phyloP scores from a whole-genome alignment of 2,797 vertebrate species.

The Steatocranus sp. region DNA sequence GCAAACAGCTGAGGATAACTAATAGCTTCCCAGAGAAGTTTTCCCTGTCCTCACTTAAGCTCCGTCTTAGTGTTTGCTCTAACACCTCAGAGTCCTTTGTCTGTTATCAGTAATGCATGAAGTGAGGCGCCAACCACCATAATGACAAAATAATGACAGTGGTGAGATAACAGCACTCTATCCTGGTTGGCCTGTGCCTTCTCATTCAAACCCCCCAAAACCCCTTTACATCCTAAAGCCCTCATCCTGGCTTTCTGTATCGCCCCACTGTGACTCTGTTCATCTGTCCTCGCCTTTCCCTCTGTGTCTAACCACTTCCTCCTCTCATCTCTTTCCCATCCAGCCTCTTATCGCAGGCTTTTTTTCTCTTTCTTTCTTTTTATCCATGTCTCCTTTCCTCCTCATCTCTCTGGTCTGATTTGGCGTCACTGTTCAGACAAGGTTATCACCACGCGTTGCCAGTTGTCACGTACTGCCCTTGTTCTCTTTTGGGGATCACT shows the following conservation, averaged over 20 bases:
- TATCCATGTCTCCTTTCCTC: constrained; percentile 13
- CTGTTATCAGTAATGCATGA: constrained; percentile 64
- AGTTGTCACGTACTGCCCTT: constrained; percentile 44
- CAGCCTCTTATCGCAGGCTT: constrained; percentile 24
- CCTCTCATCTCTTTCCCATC: constrained; percentile 28
- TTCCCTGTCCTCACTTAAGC: constrained; percentile 28
- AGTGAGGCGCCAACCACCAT: constrained; percentile 59
- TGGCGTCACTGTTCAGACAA: constrained; percentile 36
- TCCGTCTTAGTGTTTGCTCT: constrained; percentile 41
- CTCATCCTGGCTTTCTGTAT: constrained; percentile 35
- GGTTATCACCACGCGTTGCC: constrained; percentile 43
- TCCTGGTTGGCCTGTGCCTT: constrained; percentile 39
- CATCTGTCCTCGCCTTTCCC: constrained; percentile 3
- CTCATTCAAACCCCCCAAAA: neutral
- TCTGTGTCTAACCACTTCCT: constrained; percentile 8
- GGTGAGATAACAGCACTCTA: constrained; percentile 57
- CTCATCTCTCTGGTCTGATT: constrained; percentile 43
- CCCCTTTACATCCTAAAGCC: constrained; percentile 27
- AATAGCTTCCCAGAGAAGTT: constrained; percentile 24
- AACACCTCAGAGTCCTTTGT: constrained; percentile 57
- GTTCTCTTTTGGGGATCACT: constrained; percentile 45
- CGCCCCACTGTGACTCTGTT: constrained; percentile 19
- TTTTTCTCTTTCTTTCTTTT: constrained; percentile 16
- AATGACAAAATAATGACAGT: constrained; percentile 75
- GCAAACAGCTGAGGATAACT: constrained; percentile 7